These are phyloP conservation scores for Xiphophorus hellerii DNA, from an alignment of 2,113 vertebrate species.

Conservation along the genomic window DNA sequence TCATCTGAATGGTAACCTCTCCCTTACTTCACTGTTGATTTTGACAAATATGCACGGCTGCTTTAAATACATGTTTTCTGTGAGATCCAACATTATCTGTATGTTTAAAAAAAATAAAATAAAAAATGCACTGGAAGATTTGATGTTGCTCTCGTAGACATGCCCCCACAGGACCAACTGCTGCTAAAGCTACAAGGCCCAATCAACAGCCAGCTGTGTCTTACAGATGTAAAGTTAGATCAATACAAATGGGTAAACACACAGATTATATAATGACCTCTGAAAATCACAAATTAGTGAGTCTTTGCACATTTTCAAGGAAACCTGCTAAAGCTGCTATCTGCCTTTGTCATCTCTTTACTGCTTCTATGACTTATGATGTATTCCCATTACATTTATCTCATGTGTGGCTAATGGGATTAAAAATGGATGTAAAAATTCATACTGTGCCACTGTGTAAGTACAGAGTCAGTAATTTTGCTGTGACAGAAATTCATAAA, in stretches of 20 bases:
- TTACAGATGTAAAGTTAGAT: not conserved
- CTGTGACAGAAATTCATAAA: too few species aligned
- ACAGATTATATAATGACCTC: not conserved
- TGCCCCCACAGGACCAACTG: not conserved
- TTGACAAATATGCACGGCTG: not conserved
- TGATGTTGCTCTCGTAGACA: not conserved
- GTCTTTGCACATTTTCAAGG: not conserved
- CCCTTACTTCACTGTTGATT: not conserved
- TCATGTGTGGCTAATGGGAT: too few species aligned
- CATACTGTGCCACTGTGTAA: too few species aligned
- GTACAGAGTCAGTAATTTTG: too few species aligned
- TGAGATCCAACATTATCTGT: not conserved
- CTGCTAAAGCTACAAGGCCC: not conserved
- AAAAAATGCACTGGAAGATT: not conserved
- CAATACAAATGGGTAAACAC: not conserved
- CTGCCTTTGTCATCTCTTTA: too few species aligned
- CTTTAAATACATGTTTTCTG: not conserved
- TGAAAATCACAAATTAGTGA: not conserved
- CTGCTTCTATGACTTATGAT: too few species aligned
- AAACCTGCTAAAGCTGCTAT: too few species aligned
- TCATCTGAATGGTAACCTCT: not conserved
- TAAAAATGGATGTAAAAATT: too few species aligned
- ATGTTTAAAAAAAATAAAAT: not conserved
- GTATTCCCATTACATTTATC: too few species aligned
- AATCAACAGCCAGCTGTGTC: not conserved